A percentile compares a stretch with the other conserved stretches of the same genome.
Conservation (phyloP, 2,113 vertebrate genomes). For the Corythornis vintsioides region DNA sequence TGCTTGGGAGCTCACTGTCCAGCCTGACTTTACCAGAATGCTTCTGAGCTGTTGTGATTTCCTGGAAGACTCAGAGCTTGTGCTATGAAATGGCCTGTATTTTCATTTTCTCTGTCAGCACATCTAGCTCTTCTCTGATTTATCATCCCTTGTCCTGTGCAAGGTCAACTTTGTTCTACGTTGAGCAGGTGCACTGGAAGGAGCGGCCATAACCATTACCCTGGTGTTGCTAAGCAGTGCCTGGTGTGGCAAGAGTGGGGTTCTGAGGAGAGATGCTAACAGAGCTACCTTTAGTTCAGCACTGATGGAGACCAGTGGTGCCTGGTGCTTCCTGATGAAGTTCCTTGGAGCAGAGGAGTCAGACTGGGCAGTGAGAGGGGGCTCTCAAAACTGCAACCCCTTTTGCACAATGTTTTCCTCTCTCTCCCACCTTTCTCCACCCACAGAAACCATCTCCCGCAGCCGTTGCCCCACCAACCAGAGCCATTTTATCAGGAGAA, state of each 20-base stretch:
- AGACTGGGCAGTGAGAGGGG: background rate
- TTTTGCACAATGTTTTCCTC: background rate
- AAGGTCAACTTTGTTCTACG: background rate
- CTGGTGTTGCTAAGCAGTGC: background rate
- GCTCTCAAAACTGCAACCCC: background rate
- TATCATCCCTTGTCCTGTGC: background rate
- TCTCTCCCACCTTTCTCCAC: background rate
- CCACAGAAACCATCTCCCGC: background rate
- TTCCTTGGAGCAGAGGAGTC: background rate
- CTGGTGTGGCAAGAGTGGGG: fast-evolving
- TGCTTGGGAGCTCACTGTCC: background rate
- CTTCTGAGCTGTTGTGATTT: fast-evolving
- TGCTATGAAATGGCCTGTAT: background rate
- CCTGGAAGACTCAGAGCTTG: background rate
- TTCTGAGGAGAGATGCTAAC: background rate
- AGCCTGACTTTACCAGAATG: background rate
- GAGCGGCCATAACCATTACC: background rate
- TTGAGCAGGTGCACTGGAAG: background rate
- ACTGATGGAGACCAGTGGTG: background rate
- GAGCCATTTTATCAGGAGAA: background rate
- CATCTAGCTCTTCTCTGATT: background rate
- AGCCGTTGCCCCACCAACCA: background rate
- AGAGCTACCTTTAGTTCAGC: background rate
- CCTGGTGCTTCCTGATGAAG: background rate
- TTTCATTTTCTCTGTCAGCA: background rate